Base-by-base conservation (phyloP, 2,888 invertebrate species). In the Parochlus steinenii region DNA sequence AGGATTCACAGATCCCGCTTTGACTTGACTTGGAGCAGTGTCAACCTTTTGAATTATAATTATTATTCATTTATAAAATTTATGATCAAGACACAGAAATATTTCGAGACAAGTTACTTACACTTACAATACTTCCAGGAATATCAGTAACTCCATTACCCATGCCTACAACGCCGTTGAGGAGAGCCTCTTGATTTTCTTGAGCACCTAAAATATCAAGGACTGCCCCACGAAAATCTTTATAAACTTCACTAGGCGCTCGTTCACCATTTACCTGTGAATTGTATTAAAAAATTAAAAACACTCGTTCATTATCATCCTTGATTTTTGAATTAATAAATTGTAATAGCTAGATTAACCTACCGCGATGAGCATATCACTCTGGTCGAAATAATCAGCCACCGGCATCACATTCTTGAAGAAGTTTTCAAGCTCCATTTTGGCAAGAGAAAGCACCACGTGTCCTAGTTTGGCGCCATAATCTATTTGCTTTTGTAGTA, bases 351-450 rank as follows among this genome's bases (percentile, higher is more conserved):
- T 6, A 22, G 22, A 28, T 12, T n/a, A 5, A 48, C 49, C 52
- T 58, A 77, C 77, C 58, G 73, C 69, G 46, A 71, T 58, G 26
- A 78, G 61, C 67, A 85, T 75, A 51, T 80, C 80, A 51, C 76
- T 76, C 57, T 86, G 85, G 53, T 86, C 86, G 53, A 83, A 86
- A 60, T 85, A 86, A 53, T 87, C 87, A 0, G 83, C 85, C 15
- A 87, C 86, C 0, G 86, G 85, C 72, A 85, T 80, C 32, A 86
- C 86, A 58, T 78, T 79, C 52, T 74, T 75, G 54, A 82, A 85
- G 67, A 86, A 87, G 66, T 86, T 86, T 53, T 71, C 73, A 37
- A 87, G 69, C 61, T 87, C 87, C 83, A 86, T 85, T 53, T 75
- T 66, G 38, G 86, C 87, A 45, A 87, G 63, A 41, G 78, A 77